These are phyloP conservation scores for Zaprionus vittiger DNA, from an alignment of 1,140 invertebrate species.

Conservation along the genomic window DNA sequence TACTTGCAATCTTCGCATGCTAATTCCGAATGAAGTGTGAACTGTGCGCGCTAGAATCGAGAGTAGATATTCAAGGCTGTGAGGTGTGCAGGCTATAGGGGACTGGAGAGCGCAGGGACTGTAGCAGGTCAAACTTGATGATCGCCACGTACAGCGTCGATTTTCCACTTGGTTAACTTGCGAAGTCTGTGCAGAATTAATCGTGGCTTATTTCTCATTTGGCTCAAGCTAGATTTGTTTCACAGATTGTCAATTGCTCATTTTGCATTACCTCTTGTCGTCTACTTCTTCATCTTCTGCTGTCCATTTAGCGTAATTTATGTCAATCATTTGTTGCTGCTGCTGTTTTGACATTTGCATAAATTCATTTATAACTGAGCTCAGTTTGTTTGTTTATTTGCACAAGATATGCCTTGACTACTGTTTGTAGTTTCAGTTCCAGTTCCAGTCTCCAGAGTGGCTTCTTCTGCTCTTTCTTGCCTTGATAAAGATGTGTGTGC, in stretches of 20 bases:
- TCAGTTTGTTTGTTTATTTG: conserved; percentile 53
- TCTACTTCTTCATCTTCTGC: background rate
- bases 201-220: conserved; percentile 1
- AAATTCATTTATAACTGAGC: conserved; percentile 38
- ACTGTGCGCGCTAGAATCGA: conserved; percentile 40
- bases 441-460: background rate
- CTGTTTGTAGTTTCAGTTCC: background rate
- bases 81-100: background rate
- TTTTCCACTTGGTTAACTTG: conserved; percentile 1
- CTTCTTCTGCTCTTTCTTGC: background rate
- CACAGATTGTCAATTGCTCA: background rate
- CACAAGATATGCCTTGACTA: conserved; percentile 11
- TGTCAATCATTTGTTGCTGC: conserved; percentile 70
- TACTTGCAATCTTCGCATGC: conserved; percentile 57
- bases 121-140: background rate
- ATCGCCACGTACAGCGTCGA: background rate
- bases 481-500: background rate
- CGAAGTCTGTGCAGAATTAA: conserved; percentile 3
- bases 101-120: background rate
- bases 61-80: background rate
- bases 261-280: background rate
- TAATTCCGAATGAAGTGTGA: conserved; percentile 73
- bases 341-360: conserved; percentile 44
- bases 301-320: conserved; percentile 53
- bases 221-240: background rate